These are phyloP conservation scores for Urocyon cinereoargenteus DNA, from an alignment of 2,797 vertebrate species.

Conservation along the genomic window DNA sequence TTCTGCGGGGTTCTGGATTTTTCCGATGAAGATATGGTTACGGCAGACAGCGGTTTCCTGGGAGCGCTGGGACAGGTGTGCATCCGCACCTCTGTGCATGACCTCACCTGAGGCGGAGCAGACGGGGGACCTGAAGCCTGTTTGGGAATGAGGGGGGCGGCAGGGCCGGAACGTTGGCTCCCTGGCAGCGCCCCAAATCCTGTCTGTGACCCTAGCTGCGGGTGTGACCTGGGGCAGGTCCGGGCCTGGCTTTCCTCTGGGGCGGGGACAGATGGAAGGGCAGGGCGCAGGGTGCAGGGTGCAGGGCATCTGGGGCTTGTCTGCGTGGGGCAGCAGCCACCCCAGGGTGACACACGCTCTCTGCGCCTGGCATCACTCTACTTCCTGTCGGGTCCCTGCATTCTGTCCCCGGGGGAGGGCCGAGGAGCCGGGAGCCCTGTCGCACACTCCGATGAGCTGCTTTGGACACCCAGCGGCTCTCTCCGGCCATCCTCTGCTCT, in stretches of 20 bases:
- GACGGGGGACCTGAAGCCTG: neutral
- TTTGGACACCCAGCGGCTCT: neutral
- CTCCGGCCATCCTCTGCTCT: neutral
- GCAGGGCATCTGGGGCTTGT: too few species aligned
- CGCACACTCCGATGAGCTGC: too few species aligned
- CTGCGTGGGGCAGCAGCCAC: too few species aligned
- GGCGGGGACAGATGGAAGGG: too few species aligned
- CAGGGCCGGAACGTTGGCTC: neutral
- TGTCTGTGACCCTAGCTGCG: neutral
- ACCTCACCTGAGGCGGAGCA: neutral
- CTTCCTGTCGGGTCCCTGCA: too few species aligned
- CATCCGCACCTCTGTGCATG: neutral
- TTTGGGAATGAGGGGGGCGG: neutral
- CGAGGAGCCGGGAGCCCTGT: too few species aligned
- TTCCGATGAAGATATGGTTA: neutral
- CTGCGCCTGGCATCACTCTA: too few species aligned
- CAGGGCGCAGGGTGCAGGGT: too few species aligned
- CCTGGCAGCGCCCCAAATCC: neutral
- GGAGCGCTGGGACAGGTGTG: neutral
- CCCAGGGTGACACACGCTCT: too few species aligned
- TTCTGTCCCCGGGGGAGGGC: too few species aligned
- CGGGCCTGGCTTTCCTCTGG: too few species aligned
- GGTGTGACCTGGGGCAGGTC: neutral
- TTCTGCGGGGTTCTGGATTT: rapidly evolving
- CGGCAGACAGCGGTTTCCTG: too few species aligned